Conservation (phyloP, 1,140 invertebrate species). For the Listronotus oregonensis region DNA sequence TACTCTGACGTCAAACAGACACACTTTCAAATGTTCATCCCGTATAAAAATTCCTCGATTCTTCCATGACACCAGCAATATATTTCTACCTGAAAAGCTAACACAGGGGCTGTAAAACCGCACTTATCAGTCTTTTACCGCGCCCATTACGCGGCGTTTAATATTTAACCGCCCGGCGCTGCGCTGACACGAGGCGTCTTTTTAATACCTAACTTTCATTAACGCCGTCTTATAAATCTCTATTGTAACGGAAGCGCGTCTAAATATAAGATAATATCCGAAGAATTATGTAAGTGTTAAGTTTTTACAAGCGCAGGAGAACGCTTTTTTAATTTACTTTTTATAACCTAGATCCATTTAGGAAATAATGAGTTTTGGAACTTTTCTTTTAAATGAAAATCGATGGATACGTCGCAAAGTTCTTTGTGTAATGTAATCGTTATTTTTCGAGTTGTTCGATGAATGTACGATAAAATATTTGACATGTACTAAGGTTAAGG, state of each 20-base stretch:
- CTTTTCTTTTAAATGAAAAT: constrained; percentile 14
- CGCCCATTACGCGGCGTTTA: constrained; percentile 45
- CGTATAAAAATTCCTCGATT: constrained; percentile 2
- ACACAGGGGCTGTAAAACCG: constrained; percentile 39
- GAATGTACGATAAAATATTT: too few species aligned
- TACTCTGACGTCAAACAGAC: too few species aligned
- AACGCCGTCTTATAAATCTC: constrained; percentile 52
- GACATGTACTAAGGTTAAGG: too few species aligned
- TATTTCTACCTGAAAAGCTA: constrained; percentile 29
- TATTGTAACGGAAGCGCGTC: constrained; percentile 49
- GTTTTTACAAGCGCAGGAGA: constrained; percentile 41
- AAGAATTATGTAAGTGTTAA: constrained; percentile 52
- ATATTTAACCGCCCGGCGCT: constrained; percentile 50
- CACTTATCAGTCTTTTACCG: constrained; percentile 53
- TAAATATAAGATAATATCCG: constrained; percentile 51
- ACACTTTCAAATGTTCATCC: too few species aligned
- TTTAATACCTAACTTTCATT: constrained; percentile 54
- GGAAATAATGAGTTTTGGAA: constrained; percentile 26
- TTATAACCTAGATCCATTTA: constrained; percentile 32
- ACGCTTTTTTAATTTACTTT: constrained; percentile 28
- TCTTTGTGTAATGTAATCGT: too few species aligned
- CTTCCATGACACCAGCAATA: constrained; percentile 18
- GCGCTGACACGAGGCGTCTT: constrained; percentile 51
- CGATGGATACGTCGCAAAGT: background rate
- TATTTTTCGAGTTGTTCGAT: too few species aligned